A percentile compares a stretch with the other conserved stretches of the same genome.
These are phyloP conservation scores for Bubo scandiacus DNA, from an alignment of 2,113 vertebrate species.

Conservation along the genomic window DNA sequence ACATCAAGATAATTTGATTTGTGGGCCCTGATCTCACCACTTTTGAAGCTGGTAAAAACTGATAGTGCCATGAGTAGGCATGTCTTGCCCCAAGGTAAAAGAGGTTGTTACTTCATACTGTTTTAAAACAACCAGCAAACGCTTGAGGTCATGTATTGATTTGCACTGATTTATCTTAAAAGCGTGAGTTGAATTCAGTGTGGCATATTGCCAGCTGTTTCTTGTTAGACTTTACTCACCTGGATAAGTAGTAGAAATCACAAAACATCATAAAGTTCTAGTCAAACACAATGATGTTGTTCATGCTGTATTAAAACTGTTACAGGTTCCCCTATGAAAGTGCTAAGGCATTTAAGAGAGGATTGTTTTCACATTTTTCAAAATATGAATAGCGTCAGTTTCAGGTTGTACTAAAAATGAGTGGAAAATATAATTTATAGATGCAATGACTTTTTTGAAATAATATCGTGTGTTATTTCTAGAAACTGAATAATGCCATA, in stretches of 20 bases:
- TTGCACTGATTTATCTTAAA: neutral
- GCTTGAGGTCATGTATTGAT: neutral
- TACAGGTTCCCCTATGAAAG: neutral
- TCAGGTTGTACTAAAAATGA: neutral
- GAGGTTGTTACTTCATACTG: neutral
- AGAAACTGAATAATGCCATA: neutral
- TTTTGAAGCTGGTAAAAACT: constrained; percentile 25
- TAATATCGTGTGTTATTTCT: neutral
- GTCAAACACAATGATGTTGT: neutral
- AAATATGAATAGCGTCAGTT: neutral
- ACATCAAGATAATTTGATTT: neutral
- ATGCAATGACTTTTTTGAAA: neutral
- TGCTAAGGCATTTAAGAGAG: neutral
- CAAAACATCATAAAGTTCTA: neutral
- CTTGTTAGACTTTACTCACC: neutral
- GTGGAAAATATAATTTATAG: neutral
- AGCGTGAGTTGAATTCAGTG: neutral
- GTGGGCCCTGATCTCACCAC: neutral
- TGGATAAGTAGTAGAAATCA: neutral
- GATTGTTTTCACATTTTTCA: neutral
- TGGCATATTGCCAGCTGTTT: neutral
- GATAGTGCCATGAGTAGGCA: neutral
- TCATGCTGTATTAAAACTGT: neutral
- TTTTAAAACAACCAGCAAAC: neutral
- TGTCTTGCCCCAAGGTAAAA: neutral